A percentile compares a stretch with the other conserved stretches of the same genome.
phyloP scores from a whole-genome alignment of 53 echinoderm and acorn worm species.

The Zoroaster sp. region DNA sequence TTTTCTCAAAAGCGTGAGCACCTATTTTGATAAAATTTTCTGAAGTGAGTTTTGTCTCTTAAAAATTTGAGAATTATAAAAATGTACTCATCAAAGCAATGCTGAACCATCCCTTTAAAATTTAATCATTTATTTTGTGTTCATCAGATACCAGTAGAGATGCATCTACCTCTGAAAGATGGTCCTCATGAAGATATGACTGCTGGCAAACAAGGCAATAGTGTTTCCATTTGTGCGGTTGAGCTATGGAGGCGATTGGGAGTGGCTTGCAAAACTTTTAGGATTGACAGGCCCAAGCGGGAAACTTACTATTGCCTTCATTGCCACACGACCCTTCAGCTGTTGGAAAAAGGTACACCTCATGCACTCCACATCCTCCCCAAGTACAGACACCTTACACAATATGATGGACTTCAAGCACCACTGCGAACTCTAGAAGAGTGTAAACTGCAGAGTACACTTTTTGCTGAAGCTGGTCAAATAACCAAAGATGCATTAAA shows the following conservation, averaged over 20 bases:
- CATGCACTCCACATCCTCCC: slow-evolving; percentile 43
- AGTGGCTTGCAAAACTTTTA: no score
- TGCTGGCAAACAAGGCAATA: not conserved
- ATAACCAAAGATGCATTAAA: not conserved
- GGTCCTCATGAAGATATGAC: no score
- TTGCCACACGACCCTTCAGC: not conserved
- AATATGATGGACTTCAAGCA: not conserved
- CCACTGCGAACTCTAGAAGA: not conserved
- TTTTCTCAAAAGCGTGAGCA: not conserved
- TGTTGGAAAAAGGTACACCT: slow-evolving; percentile 15
- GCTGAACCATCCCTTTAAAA: not conserved
- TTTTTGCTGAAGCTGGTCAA: not conserved
- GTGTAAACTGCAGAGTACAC: not conserved
- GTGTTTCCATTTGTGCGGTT: not conserved
- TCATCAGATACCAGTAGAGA: not conserved
- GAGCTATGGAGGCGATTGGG: no score
- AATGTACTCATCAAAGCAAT: not conserved
- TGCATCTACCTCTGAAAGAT: not conserved
- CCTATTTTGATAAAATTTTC: no score
- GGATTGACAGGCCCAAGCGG: slow-evolving; percentile 6
- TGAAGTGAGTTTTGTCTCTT: no score
- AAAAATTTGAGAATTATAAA: no score
- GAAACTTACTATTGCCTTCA: slow-evolving; percentile 32
- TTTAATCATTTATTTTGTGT: no score
- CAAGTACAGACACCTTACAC: not conserved